Evolutionary conservation across 2,797 vertebrate species (phyloP).

Genomic region (Malacoraja senta): DNA sequence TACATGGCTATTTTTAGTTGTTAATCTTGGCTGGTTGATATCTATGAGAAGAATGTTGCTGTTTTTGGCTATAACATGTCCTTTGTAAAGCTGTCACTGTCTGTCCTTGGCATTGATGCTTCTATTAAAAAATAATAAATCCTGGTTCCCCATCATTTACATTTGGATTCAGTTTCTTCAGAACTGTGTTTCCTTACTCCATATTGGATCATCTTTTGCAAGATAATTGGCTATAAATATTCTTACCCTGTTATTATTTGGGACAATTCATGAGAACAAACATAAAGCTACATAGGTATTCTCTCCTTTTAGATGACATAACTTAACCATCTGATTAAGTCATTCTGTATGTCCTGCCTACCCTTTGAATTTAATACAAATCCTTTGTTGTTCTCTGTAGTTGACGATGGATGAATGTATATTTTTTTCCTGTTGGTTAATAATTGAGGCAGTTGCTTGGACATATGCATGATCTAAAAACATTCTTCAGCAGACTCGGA

Average conservation of each 20-base stretch:
- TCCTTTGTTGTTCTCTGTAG: background rate
- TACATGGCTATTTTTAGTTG: conserved; percentile 7
- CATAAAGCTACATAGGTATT: background rate
- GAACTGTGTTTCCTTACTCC: background rate
- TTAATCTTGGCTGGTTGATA: conserved; percentile 29
- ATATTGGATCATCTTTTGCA: background rate
- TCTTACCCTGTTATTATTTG: background rate
- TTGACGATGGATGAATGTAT: background rate
- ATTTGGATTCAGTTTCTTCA: background rate
- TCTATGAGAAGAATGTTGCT: background rate
- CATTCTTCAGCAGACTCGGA: background rate
- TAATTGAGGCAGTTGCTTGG: background rate
- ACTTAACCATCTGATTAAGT: background rate
- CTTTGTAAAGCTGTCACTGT: background rate
- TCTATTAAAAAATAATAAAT: background rate
- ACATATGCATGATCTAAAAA: background rate
- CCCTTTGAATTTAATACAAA: background rate
- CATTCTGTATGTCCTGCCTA: background rate
- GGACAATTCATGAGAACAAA: background rate
- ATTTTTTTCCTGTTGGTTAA: background rate
- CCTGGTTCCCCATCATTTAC: background rate
- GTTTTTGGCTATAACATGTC: background rate
- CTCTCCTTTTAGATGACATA: background rate
- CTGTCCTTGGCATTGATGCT: background rate
- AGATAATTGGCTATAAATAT: background rate